Conservation (phyloP, 2,888 invertebrate genomes). For the Heterodera filipjevi region DNA sequence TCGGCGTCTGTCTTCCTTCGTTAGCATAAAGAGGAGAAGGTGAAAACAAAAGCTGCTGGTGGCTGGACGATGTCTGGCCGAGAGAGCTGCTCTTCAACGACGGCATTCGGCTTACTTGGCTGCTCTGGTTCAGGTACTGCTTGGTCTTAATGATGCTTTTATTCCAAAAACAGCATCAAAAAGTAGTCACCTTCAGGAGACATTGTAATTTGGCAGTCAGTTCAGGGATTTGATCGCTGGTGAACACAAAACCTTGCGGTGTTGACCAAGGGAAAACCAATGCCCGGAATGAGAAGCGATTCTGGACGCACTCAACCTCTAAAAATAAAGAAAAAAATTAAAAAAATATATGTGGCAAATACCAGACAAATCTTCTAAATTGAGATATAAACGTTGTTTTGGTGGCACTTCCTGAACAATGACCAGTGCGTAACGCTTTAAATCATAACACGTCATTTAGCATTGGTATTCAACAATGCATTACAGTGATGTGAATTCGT, state of each 20-base stretch:
- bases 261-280: conserved; percentile 36
- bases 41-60: conserved; percentile 24
- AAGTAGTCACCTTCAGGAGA: conserved; percentile 27
- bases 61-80: conserved; percentile 22
- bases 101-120: conserved; percentile 18
- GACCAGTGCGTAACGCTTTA: conserved; percentile 37
- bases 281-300: conserved; percentile 29
- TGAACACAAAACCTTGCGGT: conserved; percentile 37
- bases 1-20: conserved; percentile 17
- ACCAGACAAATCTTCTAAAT: conserved; percentile 34
- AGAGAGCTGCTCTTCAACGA: conserved; percentile 26
- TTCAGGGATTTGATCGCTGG: conserved; percentile 40
- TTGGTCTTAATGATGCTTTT: conserved; percentile 24
- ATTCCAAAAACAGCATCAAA: neutral
- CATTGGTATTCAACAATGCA: neutral
- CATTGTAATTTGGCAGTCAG: conserved; percentile 32
- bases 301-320: conserved; percentile 32
- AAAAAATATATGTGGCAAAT: neutral
- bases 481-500: conserved; percentile 33
- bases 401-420: conserved; percentile 40
- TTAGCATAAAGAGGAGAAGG: conserved; percentile 20
- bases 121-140: conserved; percentile 30
- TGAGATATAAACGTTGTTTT: conserved; percentile 36
- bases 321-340: neutral
- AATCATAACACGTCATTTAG: neutral